Conservation (phyloP, 2,888 invertebrate genomes). For the Leistus spinibarbis region DNA sequence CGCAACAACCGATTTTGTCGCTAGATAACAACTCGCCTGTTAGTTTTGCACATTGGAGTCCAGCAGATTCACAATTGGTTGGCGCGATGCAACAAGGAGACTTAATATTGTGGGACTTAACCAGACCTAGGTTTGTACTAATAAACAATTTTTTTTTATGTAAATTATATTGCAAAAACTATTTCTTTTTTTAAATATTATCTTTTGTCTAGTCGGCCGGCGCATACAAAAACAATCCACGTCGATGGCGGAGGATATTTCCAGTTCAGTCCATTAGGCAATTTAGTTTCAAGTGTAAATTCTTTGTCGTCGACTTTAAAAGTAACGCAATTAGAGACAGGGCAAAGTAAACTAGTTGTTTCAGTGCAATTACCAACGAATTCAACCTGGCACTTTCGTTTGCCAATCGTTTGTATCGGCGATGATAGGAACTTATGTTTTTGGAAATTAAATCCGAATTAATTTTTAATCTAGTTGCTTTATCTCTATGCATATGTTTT, state of each 20-base stretch:
- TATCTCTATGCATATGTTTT: not conserved
- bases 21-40: constrained; percentile 68
- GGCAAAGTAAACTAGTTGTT: constrained; percentile 62
- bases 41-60: constrained; percentile 73
- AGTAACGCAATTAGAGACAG: constrained; percentile 65
- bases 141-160: constrained; percentile 4
- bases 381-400: constrained; percentile 67
- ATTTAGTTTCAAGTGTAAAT: constrained; percentile 71
- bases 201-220: constrained; percentile 61
- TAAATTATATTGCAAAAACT: not conserved
- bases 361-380: constrained; percentile 64
- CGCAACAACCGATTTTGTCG: constrained; percentile 69
- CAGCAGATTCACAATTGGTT: constrained; percentile 65
- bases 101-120: constrained; percentile 71
- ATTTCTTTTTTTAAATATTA: too few relatives aligned
- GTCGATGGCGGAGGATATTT: constrained; percentile 67
- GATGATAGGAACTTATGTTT: constrained; percentile 66
- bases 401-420: constrained; percentile 66
- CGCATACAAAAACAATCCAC: constrained; percentile 65
- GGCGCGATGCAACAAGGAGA: constrained; percentile 71
- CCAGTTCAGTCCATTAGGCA: constrained; percentile 67
- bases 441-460: constrained; percentile 63
- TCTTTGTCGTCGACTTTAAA: constrained; percentile 70
- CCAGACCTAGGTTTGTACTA: constrained; percentile 64
- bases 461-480: constrained; percentile 47